Base-by-base conservation (phyloP, 2,888 invertebrate species). In the Cybosia mesomella region DNA sequence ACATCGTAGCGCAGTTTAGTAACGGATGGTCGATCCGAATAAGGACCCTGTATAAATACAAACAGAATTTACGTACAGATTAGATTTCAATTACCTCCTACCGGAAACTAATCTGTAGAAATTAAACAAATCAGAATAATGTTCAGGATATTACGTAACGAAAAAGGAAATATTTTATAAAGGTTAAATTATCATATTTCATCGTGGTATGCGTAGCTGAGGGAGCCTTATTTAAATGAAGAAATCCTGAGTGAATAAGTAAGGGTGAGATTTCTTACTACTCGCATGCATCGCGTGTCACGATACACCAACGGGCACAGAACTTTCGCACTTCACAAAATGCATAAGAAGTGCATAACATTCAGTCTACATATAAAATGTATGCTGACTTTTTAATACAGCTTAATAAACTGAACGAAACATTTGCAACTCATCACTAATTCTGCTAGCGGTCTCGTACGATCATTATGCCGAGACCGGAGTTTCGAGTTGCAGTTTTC, bases 311-410 rank as follows among this genome's bases (percentile, higher is more conserved):
- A 85, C 87, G 87, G 86, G 87, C 84, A 82, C 83, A 84, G 88
- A 92, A 92, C 91, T 92, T 92, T 90, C 89, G 87, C 89, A 90
- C 88, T 91, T 91, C 90, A 88, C 89, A 87, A 91, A 92, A 91
- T 91, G 90, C 89, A 85, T 84, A 89, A 87, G 87, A 90, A 92
- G 91, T 91, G 90, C 90, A 85, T 83, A 89, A 87, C 87, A 87
- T 87, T 85, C 84, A 84, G 83, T 82, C 77, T 77, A 77, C 76
- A 81, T 86, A 84, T 82, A 82, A 82, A 81, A 81, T 81, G 79
- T 81, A 80, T 83, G 84, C 79, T 82, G 83, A 80, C 76, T 68
- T 75, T 73, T 73, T 82, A 83, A 74, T 78, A 68, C 66, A 76
- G 81, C 83, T 83, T 83, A 85, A 76, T 82, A 80, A 79, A 76